Percentiles rank a stretch among this genome's conserved stretches.
phyloP scores from a whole-genome alignment of 2,888 invertebrate species.

The Idaea straminata region DNA sequence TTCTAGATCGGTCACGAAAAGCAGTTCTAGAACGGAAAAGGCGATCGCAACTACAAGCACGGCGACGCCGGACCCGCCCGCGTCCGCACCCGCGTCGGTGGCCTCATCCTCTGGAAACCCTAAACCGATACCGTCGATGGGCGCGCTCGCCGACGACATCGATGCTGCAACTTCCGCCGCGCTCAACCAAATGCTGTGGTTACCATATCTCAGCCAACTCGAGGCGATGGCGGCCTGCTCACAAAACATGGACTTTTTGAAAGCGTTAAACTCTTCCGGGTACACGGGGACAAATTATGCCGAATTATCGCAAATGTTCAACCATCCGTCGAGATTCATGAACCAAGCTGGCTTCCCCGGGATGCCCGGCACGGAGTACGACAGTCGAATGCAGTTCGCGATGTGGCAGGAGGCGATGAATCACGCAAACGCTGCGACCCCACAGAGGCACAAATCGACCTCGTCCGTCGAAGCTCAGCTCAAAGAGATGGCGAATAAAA shows the following conservation, averaged over 20 bases:
- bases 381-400: conserved; percentile 79
- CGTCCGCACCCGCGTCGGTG: conserved; percentile 38
- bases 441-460: conserved; percentile 57
- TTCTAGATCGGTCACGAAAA: conserved; percentile 31
- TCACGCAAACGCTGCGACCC: conserved; percentile 65
- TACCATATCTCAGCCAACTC: conserved; percentile 84
- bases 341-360: conserved; percentile 65
- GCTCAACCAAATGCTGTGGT: conserved; percentile 87
- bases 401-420: conserved; percentile 87
- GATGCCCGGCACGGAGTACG: conserved; percentile 74
- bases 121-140: conserved; percentile 61
- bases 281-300: conserved; percentile 71
- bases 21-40: conserved; percentile 6
- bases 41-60: conserved; percentile 29
- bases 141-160: conserved; percentile 81
- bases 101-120: conserved; percentile 51
- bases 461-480: conserved; percentile 48
- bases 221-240: conserved; percentile 81
- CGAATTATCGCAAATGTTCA: conserved; percentile 76
- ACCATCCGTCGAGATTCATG: conserved; percentile 64
- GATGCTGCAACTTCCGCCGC: conserved; percentile 85
- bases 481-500: conserved; percentile 59
- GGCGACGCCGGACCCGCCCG: conserved; percentile 44
- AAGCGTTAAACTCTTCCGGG: conserved; percentile 76
- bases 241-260: conserved; percentile 79